Evolutionary conservation across 2,113 vertebrate genomes (phyloP).

Genomic region (Maccullochella peelii): DNA sequence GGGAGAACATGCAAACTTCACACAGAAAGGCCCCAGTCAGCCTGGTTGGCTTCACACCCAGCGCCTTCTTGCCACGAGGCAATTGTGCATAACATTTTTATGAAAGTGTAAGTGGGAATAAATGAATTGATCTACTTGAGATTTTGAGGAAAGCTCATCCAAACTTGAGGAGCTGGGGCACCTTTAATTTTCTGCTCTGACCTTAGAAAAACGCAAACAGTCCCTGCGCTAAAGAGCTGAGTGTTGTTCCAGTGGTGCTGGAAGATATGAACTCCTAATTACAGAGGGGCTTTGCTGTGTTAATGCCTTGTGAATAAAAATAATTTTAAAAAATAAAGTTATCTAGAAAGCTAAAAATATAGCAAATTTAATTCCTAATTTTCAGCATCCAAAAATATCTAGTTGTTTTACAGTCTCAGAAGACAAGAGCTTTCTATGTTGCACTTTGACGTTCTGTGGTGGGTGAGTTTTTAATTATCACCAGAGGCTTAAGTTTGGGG

Average conservation of each 20-base stretch:
- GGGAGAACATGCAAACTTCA: constrained; percentile 13
- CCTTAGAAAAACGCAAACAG: not conserved
- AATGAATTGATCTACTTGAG: not conserved
- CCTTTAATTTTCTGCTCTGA: constrained; percentile 6
- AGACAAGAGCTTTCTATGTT: constrained; percentile 17
- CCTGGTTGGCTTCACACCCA: constrained; percentile 5
- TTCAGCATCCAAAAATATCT: constrained; percentile 14
- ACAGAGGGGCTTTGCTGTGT: not conserved
- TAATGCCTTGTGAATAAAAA: not conserved
- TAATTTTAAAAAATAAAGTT: not conserved
- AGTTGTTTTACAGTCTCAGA: constrained; percentile 2
- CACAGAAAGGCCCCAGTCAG: constrained; percentile 4
- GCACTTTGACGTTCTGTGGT: not conserved
- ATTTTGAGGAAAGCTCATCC: not conserved
- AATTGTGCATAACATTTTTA: not conserved
- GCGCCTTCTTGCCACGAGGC: not conserved
- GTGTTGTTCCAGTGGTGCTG: not conserved
- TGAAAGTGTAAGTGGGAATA: not conserved
- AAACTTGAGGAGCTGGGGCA: not conserved
- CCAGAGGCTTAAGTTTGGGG: constrained; percentile 32
- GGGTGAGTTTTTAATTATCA: constrained; percentile 45
- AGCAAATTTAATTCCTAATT: not conserved
- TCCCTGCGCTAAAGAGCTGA: not conserved
- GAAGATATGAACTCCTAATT: not conserved
- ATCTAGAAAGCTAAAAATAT: constrained; percentile 7